Evolutionary conservation across 2,797 vertebrate species (phyloP), one percentile per base, ranked within the genome.

Genomic region (Tachyglossus aculeatus): DNA sequence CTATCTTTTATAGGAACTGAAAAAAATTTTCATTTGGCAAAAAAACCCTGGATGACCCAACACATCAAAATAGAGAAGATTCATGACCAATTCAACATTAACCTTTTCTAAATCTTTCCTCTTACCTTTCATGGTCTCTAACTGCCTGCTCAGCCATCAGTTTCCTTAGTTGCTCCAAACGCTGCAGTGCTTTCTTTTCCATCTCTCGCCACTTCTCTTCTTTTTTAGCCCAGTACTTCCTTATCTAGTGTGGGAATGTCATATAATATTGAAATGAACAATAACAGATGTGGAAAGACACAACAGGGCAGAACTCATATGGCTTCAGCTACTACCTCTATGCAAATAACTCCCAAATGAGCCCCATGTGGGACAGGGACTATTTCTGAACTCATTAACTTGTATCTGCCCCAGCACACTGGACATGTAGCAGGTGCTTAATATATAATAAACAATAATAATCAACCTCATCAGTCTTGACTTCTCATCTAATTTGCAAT

Each of bases 121-220:
- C 63, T 86, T 92, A 98, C 97, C 97, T 95, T 88, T 97, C 93
- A 91, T 88, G 94, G 86, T 98, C 96, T 91, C 87, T 94, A 85
- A 78, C 80, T 3, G 95, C 93, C 89, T 96, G 96, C 40, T 97
- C 92, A 67, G 94, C 92, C 93, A 97, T 94, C 78, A 92, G 36
- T 54, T 88, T 90, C 85, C 94, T 96, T 74, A 97, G 71, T 86
- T 95, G 87, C 59, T 92, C 89, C 45, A 98, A 91, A 67, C 77
- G 92, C 51, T 78, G 86, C 68, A 93, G 90, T 72, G 96, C 94
- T 77, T 90, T 92, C 75, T 80, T 86, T 89, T 94, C 93, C 83
- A 93, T 86, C 67, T 92, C 87, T 80, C 94, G 92, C 88, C 92
- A 93, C 75, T 88, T 94, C 74, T 81, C 90, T 82, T 93, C 89